These are phyloP conservation scores for Platysteira castanea DNA, from an alignment of 2,113 vertebrate species.

Conservation along the genomic window DNA sequence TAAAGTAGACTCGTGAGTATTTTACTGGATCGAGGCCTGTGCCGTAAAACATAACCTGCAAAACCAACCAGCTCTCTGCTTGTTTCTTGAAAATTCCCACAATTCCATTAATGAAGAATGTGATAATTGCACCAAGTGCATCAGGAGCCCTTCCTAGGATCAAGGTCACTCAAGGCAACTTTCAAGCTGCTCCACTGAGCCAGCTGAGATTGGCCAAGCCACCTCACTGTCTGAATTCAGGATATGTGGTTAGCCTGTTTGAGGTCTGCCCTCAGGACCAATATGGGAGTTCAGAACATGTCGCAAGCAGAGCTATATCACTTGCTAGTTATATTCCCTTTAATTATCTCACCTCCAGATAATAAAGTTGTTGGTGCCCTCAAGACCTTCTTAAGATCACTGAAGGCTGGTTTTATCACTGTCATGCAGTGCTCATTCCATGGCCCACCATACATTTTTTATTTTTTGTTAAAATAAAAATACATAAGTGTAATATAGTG, in stretches of 20 bases:
- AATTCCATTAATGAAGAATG: too few relatives aligned
- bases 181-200: neutral
- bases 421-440: neutral
- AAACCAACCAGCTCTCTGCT: neutral
- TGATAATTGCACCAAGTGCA: neutral
- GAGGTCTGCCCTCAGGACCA: neutral
- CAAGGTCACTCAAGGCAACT: neutral
- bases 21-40: neutral
- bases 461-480: neutral
- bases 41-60: neutral
- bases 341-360: neutral
- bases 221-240: neutral
- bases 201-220: neutral
- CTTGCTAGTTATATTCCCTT: neutral
- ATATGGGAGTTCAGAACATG: neutral
- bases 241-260: neutral
- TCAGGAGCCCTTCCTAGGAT: neutral
- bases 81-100: neutral
- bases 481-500: neutral
- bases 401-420: neutral
- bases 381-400: neutral
- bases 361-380: neutral
- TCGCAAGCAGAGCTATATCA: neutral
- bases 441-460: neutral
- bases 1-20: neutral